phyloP scores from a whole-genome alignment of 2,113 vertebrate genomes.

The Misgurnus mizolepis region DNA sequence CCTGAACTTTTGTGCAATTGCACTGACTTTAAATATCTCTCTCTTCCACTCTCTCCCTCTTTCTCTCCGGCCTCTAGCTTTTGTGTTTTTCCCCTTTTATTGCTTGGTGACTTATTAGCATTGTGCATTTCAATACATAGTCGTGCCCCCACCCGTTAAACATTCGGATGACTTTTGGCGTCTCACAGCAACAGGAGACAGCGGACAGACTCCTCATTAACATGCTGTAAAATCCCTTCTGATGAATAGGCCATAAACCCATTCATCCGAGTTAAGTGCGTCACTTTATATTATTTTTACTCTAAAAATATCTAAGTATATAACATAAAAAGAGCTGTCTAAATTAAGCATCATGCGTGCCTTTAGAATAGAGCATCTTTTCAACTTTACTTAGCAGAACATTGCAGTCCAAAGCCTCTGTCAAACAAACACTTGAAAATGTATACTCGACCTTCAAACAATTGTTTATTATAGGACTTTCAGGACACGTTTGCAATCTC shows the following conservation, averaged over 20 bases:
- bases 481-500: not conserved
- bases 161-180: conserved; percentile 65
- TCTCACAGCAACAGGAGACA: conserved; percentile 66
- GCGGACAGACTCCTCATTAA: conserved; percentile 64
- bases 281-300: conserved; percentile 10
- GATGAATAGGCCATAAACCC: conserved; percentile 47
- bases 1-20: not conserved
- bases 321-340: not conserved
- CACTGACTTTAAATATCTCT: not conserved
- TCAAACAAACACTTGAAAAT: not conserved
- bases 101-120: conserved; percentile 52
- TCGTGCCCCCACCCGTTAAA: conserved; percentile 40
- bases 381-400: conserved; percentile 4
- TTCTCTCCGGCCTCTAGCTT: conserved; percentile 15
- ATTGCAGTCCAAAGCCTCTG: not conserved
- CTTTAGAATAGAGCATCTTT: not conserved
- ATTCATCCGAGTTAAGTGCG: conserved; percentile 42
- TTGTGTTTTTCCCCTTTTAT: conserved; percentile 20
- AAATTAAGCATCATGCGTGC: not conserved
- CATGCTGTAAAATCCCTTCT: conserved; percentile 65
- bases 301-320: not conserved
- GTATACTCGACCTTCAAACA: not conserved
- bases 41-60: not conserved
- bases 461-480: not conserved
- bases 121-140: conserved; percentile 56